Evolutionary conservation across 2,888 invertebrate species (phyloP), one percentile per base, ranked within the genome.

Genomic region (Lagria hirta): DNA sequence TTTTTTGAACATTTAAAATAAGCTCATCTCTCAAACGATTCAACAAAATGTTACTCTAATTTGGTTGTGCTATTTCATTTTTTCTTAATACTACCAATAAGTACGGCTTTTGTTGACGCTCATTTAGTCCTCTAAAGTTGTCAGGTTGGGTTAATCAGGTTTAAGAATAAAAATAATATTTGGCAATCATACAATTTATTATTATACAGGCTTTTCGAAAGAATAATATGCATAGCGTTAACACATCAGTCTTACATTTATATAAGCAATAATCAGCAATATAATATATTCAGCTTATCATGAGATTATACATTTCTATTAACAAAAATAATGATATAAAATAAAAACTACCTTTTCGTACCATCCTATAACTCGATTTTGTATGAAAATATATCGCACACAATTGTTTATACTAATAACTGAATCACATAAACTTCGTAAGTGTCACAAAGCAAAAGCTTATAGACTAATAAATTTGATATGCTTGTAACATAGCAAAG

Each of bases 171-270:
- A 42, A 33, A 6, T n/a, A 11, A 8, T 12, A 12, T 23, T 29
- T 26, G 47, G 47, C 43, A 65, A 65, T 68, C 58, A 67, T 67
- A 67, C 67, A 68, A 60, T 68, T 68, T 70, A 66, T n/a, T n/a
- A n/a, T 70, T 69, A 65, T 68, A 69, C 67, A 68, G 66, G 67
- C 68, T 61, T 54, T n/a, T 58, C 54, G 54, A 61, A 60, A 59
- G 62, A 67, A 64, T 62, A 65, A 61, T 64, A 65, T 65, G 67
- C 69, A 61, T 65, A 66, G 64, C 63, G 56, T 63, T 62, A 66
- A 65, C 66, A 65, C 67, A 69, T 69, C 69, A 70, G 69, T 70
- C 70, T 70, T 70, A 64, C 65, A 68, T 62, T 58, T 62, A 64
- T 57, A 59, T 55, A 61, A 62, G 61, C 61, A 52, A 55, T 60